Percentiles rank a stretch among this genome's conserved stretches.
These are phyloP conservation scores for Scomberomorus guttatus DNA, from an alignment of 2,797 vertebrate genomes.

Conservation along the genomic window DNA sequence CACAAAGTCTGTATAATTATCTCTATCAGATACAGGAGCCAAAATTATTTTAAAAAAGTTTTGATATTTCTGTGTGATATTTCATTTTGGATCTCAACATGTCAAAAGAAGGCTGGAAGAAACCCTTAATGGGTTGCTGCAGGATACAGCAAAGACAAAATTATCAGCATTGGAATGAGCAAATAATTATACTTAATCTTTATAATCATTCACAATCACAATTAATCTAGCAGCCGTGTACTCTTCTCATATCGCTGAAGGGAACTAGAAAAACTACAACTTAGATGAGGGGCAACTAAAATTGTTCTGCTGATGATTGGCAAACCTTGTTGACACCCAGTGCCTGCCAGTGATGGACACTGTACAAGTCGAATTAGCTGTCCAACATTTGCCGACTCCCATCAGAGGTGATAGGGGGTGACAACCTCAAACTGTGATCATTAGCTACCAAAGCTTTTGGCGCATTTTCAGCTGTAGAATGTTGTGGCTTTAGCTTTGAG, in stretches of 20 bases:
- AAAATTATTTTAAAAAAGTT: neutral
- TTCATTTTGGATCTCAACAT: neutral
- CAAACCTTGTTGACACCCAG: slow-evolving; percentile 15
- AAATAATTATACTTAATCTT: neutral
- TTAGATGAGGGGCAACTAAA: neutral
- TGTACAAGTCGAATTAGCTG: slow-evolving; percentile 49
- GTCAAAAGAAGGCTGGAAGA: neutral
- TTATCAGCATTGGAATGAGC: neutral
- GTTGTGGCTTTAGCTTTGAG: slow-evolving; percentile 33
- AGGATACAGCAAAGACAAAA: neutral
- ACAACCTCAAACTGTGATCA: slow-evolving; percentile 62
- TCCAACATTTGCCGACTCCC: slow-evolving; percentile 57
- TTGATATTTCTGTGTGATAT: neutral
- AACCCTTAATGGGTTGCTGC: neutral
- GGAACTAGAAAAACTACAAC: neutral
- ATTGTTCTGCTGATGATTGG: slow-evolving; percentile 10
- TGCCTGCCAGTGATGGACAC: slow-evolving; percentile 41
- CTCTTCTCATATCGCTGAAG: neutral
- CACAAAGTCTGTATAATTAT: neutral
- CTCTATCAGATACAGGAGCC: neutral
- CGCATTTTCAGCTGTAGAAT: slow-evolving; percentile 41
- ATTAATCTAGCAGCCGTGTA: neutral
- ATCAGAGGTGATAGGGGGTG: slow-evolving; percentile 45
- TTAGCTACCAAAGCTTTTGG: slow-evolving; percentile 53
- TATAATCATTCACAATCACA: neutral